Percentiles rank a stretch among this genome's conserved stretches.
Evolutionary conservation across 2,888 invertebrate genomes (phyloP).

Genomic region (Apamea monoglypha): DNA sequence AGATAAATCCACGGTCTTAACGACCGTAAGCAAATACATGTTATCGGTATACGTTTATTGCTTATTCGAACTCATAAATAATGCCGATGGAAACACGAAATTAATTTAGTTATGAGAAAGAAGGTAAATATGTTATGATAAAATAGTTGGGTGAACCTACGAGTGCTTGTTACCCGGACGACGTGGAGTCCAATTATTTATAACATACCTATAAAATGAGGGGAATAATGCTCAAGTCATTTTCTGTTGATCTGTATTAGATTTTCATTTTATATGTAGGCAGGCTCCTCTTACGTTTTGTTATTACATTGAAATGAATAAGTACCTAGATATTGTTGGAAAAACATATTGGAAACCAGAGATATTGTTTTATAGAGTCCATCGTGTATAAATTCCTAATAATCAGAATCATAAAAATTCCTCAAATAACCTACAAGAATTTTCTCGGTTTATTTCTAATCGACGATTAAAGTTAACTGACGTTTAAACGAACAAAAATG

Average conservation of each 20-base stretch:
- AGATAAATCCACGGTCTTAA: conserved; percentile 89
- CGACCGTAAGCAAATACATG: conserved; percentile 89
- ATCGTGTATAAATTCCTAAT: background rate
- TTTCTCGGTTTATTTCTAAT: background rate
- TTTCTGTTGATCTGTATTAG: conserved; percentile 64
- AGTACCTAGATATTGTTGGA: background rate
- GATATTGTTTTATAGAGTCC: background rate
- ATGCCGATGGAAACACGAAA: conserved; percentile 86
- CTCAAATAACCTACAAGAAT: background rate
- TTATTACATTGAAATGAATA: conserved; percentile 50
- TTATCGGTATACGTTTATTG: conserved; percentile 89
- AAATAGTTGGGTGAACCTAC: conserved; percentile 73
- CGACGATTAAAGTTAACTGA: background rate
- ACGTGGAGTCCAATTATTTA: conserved; percentile 73
- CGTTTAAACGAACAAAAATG: background rate
- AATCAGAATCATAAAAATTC: conserved; percentile 1
- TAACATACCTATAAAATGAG: conserved; percentile 67
- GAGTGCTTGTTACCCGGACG: conserved; percentile 68
- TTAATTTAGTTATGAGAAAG: conserved; percentile 87
- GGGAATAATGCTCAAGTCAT: conserved; percentile 61
- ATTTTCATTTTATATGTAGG: conserved; percentile 60
- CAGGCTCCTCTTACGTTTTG: conserved; percentile 37
- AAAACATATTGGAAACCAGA: conserved; percentile 23
- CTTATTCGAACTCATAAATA: conserved; percentile 89
- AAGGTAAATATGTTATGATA: conserved; percentile 78